Base-by-base conservation (phyloP, 2,888 invertebrate species). In the Salpingus planirostris region DNA sequence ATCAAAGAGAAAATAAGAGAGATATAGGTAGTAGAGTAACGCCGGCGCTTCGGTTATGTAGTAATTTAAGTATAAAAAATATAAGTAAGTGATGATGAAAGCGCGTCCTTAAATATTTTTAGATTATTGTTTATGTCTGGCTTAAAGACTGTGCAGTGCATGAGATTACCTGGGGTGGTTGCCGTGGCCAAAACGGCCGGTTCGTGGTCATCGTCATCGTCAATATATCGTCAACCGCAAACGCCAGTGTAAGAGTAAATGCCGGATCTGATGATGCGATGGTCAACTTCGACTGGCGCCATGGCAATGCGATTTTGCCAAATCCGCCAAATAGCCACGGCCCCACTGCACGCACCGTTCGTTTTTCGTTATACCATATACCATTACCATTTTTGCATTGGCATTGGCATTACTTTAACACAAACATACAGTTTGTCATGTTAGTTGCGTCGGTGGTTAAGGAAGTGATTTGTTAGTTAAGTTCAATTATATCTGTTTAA, bases 291-390 rank as follows among this genome's bases (percentile, higher is more conserved):
- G 39, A 15, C 36, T 15, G 24, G 23, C 15, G 27, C 21, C 21
- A 29, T 23, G 50, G 52, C 53, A 18, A 7, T 18, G 18, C 6
- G 8, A 8, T 7, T 8, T 18, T 18, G 18, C 18, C 18, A 18
- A 18, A 7, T 18, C 25, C 27, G n/a, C 21, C 11, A 25, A 8
- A 6, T 5, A 29, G 34, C 33, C 31, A 37, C 38, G 52, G 54
- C 55, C 50, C 55, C 62, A 60, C 59, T 57, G 56, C 57, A 60
- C 57, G 61, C 59, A 61, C 60, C 55, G 59, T n/a, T n/a, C n/a
- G n/a, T n/a, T n/a, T n/a, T n/a, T n/a, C n/a, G n/a, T n/a, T n/a
- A n/a, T n/a, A n/a, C n/a, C n/a, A 51, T 59, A 59, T 57, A 59
- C 50, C 55, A 55, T 46, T 42, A 18, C 18, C 8, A n/a, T n/a